A percentile compares a stretch with the other conserved stretches of the same genome.
These are phyloP conservation scores for Eugnorisma glareosa DNA, from an alignment of 2,888 invertebrate genomes.

Conservation along the genomic window DNA sequence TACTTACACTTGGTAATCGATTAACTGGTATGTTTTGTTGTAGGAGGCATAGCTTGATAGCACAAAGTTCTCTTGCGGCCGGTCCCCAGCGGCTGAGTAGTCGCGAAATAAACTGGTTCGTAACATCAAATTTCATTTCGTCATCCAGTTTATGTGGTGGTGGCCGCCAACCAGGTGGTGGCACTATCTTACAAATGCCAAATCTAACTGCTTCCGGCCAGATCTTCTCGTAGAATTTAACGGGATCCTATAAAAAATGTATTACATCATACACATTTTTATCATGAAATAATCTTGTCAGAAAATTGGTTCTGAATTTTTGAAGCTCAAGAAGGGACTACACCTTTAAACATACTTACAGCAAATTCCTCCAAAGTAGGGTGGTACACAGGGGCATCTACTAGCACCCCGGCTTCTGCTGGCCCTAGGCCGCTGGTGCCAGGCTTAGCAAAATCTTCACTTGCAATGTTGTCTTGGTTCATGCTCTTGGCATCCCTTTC, in stretches of 20 bases:
- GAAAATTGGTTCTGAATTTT: neutral
- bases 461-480: neutral
- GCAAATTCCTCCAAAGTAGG: constrained; percentile 95
- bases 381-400: constrained; percentile 94
- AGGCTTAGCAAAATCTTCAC: neutral
- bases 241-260: constrained; percentile 92
- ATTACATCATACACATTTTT: neutral
- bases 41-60: constrained; percentile 95
- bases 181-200: constrained; percentile 96
- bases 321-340: neutral
- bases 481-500: constrained; percentile 38
- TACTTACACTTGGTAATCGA: constrained; percentile 94
- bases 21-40: constrained; percentile 94
- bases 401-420: constrained; percentile 75
- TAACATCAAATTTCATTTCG: constrained; percentile 96
- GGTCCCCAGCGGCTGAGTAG: constrained; percentile 97
- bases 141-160: constrained; percentile 95
- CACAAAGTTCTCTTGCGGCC: constrained; percentile 95
- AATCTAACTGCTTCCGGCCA: constrained; percentile 94
- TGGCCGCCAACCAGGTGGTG: constrained; percentile 93
- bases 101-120: constrained; percentile 97
- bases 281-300: neutral
- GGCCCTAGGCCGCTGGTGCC: constrained; percentile 7
- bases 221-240: constrained; percentile 95
- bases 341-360: constrained; percentile 67